A percentile compares a stretch with the other conserved stretches of the same genome.
Conservation (phyloP, 2,797 vertebrate species). For the Catostomus latipinnis region DNA sequence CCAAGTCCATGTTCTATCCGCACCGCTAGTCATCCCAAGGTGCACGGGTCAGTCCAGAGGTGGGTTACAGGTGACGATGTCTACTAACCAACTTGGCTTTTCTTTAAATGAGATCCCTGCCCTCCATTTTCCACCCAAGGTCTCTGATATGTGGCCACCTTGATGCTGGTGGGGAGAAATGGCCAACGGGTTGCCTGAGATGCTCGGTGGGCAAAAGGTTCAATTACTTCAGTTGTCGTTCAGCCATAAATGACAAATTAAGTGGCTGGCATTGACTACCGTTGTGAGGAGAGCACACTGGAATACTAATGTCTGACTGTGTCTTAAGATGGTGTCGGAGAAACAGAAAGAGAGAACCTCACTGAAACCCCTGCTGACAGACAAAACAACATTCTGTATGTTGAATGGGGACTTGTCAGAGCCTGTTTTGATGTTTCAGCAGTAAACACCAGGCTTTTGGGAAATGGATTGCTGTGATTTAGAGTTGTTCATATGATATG, state of each 20-base stretch:
- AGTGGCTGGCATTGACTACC: constrained; percentile 74
- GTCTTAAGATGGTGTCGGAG: constrained; percentile 58
- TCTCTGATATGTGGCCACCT: constrained; percentile 60
- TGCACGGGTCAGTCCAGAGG: constrained; percentile 12
- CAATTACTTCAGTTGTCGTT: constrained; percentile 82
- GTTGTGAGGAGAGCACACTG: constrained; percentile 66
- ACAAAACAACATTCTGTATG: constrained; percentile 22
- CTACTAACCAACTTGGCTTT: constrained; percentile 68
- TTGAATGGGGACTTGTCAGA: constrained; percentile 8
- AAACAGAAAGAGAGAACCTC: constrained; percentile 50
- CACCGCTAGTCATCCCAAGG: constrained; percentile 2
- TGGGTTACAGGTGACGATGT: constrained; percentile 52
- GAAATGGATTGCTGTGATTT: constrained; percentile 17
- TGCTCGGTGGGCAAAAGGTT: constrained; percentile 74
- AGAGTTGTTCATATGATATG: neutral
- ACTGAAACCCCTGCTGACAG: neutral
- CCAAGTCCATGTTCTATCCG: constrained; percentile 11
- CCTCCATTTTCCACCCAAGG: constrained; percentile 72
- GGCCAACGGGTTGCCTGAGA: constrained; percentile 69
- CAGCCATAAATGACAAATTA: constrained; percentile 83
- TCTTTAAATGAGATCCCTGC: constrained; percentile 72
- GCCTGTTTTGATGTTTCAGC: constrained; percentile 25
- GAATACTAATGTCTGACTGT: constrained; percentile 77
- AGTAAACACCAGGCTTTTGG: constrained; percentile 25
- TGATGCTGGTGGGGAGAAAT: constrained; percentile 59